phyloP scores from a whole-genome alignment of 2,113 vertebrate genomes.

The Todiramphus chloris region DNA sequence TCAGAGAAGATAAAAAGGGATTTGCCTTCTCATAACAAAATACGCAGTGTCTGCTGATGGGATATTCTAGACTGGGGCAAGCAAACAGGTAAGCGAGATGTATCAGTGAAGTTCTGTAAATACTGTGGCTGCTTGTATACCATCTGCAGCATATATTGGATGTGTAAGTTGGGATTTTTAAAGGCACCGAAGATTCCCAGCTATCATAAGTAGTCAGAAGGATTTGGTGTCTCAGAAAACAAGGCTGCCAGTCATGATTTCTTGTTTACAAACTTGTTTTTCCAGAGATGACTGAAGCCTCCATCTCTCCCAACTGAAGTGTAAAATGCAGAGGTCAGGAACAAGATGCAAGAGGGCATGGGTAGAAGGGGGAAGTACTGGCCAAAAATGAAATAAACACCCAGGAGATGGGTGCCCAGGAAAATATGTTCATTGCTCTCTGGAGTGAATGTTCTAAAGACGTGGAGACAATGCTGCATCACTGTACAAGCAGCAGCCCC shows the following conservation, averaged over 20 bases:
- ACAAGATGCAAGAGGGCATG: background rate
- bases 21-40: constrained; percentile 9
- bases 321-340: background rate
- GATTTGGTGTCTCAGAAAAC: background rate
- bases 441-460: background rate
- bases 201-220: background rate
- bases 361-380: background rate
- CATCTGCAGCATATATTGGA: background rate
- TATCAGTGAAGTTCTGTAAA: background rate
- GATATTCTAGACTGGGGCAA: background rate
- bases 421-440: background rate
- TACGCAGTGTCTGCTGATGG: background rate
- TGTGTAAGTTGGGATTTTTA: background rate
- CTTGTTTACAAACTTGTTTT: background rate
- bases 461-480: background rate
- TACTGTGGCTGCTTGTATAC: background rate
- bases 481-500: background rate
- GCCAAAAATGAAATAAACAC: background rate
- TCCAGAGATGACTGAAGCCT: background rate
- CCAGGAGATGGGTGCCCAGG: background rate
- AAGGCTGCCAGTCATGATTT: background rate
- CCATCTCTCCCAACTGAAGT: background rate
- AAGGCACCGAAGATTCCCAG: background rate
- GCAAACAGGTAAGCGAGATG: background rate
- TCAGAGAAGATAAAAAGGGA: background rate